These are phyloP conservation scores for Ochlodes sylvanus DNA, from an alignment of 2,888 invertebrate species.

Conservation along the genomic window DNA sequence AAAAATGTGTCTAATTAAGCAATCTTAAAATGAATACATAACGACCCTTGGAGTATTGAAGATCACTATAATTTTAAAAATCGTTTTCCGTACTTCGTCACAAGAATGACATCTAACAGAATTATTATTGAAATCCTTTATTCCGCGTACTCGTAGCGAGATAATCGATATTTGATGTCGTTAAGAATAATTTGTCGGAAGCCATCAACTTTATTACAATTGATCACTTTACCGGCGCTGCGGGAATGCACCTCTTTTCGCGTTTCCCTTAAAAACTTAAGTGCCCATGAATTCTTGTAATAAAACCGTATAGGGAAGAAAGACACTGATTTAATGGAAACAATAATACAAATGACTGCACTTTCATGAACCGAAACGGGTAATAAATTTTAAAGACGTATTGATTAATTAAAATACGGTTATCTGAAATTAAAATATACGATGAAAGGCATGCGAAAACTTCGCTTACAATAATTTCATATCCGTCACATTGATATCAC, in stretches of 20 bases:
- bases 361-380: constrained; percentile 19
- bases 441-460: not conserved
- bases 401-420: constrained; percentile 22
- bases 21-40: not conserved
- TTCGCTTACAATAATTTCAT: not conserved
- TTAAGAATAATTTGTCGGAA: constrained; percentile 24
- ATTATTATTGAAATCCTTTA: not conserved
- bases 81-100: not conserved
- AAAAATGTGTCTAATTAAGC: no score
- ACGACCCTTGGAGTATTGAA: no score
- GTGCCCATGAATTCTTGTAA: constrained; percentile 25
- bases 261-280: constrained; percentile 30
- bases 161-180: constrained; percentile 26
- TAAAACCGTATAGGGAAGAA: constrained; percentile 30
- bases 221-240: constrained; percentile 30
- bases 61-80: not conserved
- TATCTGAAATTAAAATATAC: not conserved
- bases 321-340: constrained; percentile 26
- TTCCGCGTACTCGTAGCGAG: constrained; percentile 1
- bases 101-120: constrained; percentile 4
- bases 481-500: no score
- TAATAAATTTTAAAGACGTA: constrained; percentile 17
- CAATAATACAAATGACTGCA: constrained; percentile 25
- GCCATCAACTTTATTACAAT: constrained; percentile 35
- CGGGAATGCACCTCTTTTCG: constrained; percentile 24